Conservation (phyloP, 2,113 vertebrate genomes). For the Archocentrus centrarchus region DNA sequence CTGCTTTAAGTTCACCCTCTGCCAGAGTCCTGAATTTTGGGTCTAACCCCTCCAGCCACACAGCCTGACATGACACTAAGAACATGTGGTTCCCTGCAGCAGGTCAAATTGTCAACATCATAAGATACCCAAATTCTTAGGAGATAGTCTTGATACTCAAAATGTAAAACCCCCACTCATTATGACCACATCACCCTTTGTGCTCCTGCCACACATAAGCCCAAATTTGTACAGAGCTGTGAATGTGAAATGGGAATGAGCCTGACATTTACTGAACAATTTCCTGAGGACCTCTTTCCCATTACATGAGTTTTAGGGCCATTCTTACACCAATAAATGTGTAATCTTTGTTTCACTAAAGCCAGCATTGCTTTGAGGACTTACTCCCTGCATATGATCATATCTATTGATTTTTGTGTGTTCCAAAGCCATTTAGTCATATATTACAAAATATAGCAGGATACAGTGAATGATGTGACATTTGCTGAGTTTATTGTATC, state of each 20-base stretch:
- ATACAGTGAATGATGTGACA: neutral
- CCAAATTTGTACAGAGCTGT: neutral
- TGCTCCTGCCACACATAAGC: neutral
- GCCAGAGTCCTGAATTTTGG: too few species aligned
- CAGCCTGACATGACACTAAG: neutral
- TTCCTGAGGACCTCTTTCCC: neutral
- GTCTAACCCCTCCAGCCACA: too few species aligned
- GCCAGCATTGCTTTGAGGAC: neutral
- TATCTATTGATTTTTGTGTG: constrained; percentile 2
- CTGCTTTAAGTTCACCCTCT: too few species aligned
- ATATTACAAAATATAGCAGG: neutral
- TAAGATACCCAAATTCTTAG: neutral
- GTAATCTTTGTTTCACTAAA: neutral
- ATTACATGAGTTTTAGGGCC: neutral
- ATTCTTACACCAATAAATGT: neutral
- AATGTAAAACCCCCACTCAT: neutral
- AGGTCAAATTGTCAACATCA: neutral
- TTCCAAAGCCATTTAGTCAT: constrained; percentile 15
- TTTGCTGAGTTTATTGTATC: neutral
- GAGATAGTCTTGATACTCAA: neutral
- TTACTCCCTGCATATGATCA: neutral
- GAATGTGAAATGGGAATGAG: neutral
- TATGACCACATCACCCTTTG: neutral
- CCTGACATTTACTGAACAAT: constrained; percentile 10
- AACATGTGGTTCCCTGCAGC: neutral